Base-by-base conservation (phyloP, 2,888 invertebrate species). In the Drosophila pseudotakahashii region DNA sequence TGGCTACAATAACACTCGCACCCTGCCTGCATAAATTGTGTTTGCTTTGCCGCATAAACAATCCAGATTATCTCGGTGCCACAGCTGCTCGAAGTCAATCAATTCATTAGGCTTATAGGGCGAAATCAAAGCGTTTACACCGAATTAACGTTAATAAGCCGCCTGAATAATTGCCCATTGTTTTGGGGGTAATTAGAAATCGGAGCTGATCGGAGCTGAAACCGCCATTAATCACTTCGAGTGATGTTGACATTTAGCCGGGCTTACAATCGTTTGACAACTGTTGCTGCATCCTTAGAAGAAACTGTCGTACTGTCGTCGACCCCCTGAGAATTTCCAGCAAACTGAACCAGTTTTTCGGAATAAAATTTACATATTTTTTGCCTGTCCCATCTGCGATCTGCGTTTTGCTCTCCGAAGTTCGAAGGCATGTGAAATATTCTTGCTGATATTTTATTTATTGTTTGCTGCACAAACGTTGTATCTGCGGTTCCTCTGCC, bases 361-460 rank as follows among this genome's bases (percentile, higher is more conserved):
- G 30, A 10, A 44, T 16, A 1, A 53, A 45, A 66, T 66, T 53
- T 66, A 39, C 66, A 66, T 66, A 54, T 44, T 53, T 57, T 55
- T 70, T 73, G 26, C 26, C 26, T 26, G 62, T 62, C 23, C 55
- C 14, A 30, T 30, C 30, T 30, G 30, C 47, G 61, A 23, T 58
- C 68, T 36, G 62, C 44, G 52, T 63, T 79, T 53, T 59, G 61
- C 30, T 44, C 64, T 54, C 34, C 34, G 51, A 42, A 23, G 74
- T 54, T 37, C 34, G 51, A 42, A 32, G 74, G 47, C 72, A 73
- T 78, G 75, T 76, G 84, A 83, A 72, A 72, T 82, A 78, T 74
- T 85, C 73, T 55, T 47, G 74, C 50, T 51, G 50, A 67, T 69
- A 70, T 76, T 77, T 77, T 70, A 75, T 78, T 75, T 75, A 70